Conservation (phyloP, 2,888 invertebrate species). For the Barypeithes pellucidus region DNA sequence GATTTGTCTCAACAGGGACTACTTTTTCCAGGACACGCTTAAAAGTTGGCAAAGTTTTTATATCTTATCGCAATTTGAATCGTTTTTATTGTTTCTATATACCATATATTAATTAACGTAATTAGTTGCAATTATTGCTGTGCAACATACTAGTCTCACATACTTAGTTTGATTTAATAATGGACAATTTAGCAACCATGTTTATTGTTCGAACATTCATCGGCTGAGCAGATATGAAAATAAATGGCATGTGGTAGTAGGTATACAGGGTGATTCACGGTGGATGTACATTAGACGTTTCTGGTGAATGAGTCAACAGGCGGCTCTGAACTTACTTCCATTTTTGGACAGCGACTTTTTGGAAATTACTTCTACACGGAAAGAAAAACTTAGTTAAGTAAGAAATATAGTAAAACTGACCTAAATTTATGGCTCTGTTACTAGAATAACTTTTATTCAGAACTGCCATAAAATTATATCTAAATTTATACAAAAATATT, state of each 20-base stretch:
- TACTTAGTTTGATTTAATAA: constrained; percentile 36
- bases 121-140: constrained; percentile 55
- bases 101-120: constrained; percentile 58
- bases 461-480: no score
- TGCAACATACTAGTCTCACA: constrained; percentile 39
- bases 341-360: no score
- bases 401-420: no score
- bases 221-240: constrained; percentile 14
- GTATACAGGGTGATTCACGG: no score
- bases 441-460: no score
- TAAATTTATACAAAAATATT: no score
- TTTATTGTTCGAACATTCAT: constrained; percentile 42
- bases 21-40: constrained; percentile 28
- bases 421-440: no score
- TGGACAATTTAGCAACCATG: constrained; percentile 35
- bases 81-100: constrained; percentile 49
- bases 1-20: constrained; percentile 33
- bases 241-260: constrained; percentile 10
- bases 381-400: no score
- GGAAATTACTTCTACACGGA: no score
- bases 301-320: no score
- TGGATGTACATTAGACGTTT: no score
- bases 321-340: no score
- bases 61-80: constrained; percentile 44
- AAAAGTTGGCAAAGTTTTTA: constrained; percentile 9